Evolutionary conservation across 2,888 invertebrate species (phyloP).

Genomic region (Spatulosminthurus flaviceps): DNA sequence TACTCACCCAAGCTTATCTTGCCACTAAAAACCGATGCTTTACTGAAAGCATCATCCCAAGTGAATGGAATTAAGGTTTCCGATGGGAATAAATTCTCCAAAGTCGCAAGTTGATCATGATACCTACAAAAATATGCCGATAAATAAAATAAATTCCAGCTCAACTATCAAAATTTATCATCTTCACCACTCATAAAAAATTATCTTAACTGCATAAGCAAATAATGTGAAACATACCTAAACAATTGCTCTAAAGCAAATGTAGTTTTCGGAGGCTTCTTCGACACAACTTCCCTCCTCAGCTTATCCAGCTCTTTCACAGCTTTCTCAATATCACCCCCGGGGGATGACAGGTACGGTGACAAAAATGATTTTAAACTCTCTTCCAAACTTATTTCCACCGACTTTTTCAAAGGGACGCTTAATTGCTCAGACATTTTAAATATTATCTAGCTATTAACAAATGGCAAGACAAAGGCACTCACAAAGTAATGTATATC

Average conservation of each 20-base stretch:
- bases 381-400: conserved; percentile 52
- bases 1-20: conserved; percentile 88
- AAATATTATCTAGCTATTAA: too few relatives aligned
- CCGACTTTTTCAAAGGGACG: conserved; percentile 54
- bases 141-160: neutral
- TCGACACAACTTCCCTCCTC: conserved; percentile 51
- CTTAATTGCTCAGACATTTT: conserved; percentile 44
- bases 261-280: conserved; percentile 47
- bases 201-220: neutral
- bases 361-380: conserved; percentile 33
- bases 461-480: too few relatives aligned
- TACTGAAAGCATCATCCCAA: conserved; percentile 99
- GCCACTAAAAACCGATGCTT: conserved; percentile 91
- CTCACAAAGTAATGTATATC: too few relatives aligned
- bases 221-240: conserved; percentile 43
- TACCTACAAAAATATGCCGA: conserved; percentile 76
- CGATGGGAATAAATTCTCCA: conserved; percentile 92
- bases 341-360: neutral
- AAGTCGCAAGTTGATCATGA: conserved; percentile 91
- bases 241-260: conserved; percentile 52
- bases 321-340: conserved; percentile 37
- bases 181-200: too few relatives aligned
- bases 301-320: conserved; percentile 54
- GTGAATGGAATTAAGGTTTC: conserved; percentile 93
- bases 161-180: neutral